Conservation (phyloP, 2,797 vertebrate genomes). For the Myripristis jacobus region DNA sequence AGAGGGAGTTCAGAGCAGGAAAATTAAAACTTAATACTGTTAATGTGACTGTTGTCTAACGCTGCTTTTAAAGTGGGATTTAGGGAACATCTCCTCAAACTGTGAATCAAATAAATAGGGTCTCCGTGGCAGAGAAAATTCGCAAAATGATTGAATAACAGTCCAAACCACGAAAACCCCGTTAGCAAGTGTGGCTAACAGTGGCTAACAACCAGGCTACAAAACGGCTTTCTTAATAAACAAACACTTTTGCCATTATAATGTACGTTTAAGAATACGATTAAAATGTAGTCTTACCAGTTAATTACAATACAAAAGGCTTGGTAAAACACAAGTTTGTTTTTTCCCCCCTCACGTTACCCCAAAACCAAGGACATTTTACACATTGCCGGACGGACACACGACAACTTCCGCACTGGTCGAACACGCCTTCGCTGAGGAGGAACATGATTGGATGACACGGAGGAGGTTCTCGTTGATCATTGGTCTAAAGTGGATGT, state of each 20-base stretch:
- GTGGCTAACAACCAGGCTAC: background rate
- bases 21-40: no score
- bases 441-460: slow-evolving; percentile 51
- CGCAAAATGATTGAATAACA: background rate
- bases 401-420: slow-evolving; percentile 15
- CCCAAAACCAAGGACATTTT: slow-evolving; percentile 61
- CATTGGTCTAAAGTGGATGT: slow-evolving; percentile 46
- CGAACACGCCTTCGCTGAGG: background rate
- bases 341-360: slow-evolving; percentile 34
- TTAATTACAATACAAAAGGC: background rate
- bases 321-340: background rate
- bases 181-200: slow-evolving; percentile 1
- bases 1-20: no score
- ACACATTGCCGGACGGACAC: background rate
- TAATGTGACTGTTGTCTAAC: no score
- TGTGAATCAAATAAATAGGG: no score
- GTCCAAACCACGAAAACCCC: background rate
- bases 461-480: fast-evolving
- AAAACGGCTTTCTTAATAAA: background rate
- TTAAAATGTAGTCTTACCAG: slow-evolving; percentile 30
- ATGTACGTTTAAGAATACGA: fast-evolving
- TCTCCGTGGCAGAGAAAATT: no score
- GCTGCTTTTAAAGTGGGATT: no score
- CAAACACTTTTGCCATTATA: fast-evolving
- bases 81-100: no score